Conservation (phyloP, 2,888 invertebrate species). For the Orgyia antiqua region DNA sequence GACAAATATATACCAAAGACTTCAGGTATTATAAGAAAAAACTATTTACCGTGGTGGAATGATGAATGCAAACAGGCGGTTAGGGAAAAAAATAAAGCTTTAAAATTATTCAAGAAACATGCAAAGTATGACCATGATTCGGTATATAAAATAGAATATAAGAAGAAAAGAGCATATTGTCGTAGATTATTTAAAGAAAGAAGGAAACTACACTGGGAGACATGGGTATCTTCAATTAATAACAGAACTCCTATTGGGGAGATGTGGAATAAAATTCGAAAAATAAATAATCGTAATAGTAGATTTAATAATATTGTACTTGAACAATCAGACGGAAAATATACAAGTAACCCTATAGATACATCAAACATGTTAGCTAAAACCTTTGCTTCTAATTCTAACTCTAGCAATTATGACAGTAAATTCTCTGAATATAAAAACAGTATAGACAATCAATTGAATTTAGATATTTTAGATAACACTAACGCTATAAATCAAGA, state of each 20-base stretch:
- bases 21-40: no score
- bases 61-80: no score
- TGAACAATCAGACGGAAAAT: background rate
- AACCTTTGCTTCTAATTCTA: conserved; percentile 7
- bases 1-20: no score
- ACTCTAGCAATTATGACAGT: conserved; percentile 2
- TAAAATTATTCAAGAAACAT: no score
- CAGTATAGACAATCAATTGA: background rate
- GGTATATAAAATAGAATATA: no score
- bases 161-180: no score
- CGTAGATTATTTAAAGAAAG: background rate
- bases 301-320: background rate
- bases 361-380: conserved; percentile 6
- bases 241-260: background rate
- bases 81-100: no score
- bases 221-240: background rate
- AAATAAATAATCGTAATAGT: no score
- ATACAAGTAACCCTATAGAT: conserved; percentile 1
- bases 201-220: background rate
- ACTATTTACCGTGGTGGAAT: no score
- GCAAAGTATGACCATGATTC: background rate
- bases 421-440: conserved; percentile 1
- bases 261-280: no score
- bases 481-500: conserved; percentile 6
- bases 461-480: conserved; percentile 8